A percentile compares a stretch with the other conserved stretches of the same genome.
Conservation (phyloP, 92 coral and sea anemone species). For the Bergia puertoricense region DNA sequence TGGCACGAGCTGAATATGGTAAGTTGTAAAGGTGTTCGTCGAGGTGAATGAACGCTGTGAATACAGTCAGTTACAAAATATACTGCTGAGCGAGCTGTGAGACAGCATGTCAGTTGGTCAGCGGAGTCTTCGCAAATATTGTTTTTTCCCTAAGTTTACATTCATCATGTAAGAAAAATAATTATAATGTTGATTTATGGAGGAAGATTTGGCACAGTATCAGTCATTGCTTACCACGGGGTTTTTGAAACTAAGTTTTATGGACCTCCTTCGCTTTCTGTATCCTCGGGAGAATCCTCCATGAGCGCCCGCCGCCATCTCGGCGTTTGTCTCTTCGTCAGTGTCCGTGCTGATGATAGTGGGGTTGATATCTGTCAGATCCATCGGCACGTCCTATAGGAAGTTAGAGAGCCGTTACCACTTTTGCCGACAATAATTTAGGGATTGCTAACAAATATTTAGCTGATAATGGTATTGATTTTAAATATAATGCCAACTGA, state of each 20-base stretch:
- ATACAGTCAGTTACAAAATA: too few species aligned
- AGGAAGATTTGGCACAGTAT: background rate
- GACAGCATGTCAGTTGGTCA: background rate
- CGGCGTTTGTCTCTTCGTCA: slow-evolving; percentile 72
- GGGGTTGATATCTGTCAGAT: slow-evolving; percentile 95
- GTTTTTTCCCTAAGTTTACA: background rate
- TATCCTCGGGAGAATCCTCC: slow-evolving; percentile 29
- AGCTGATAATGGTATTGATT: too few species aligned
- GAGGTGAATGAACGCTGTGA: too few species aligned
- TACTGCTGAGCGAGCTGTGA: background rate
- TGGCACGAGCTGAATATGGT: too few species aligned
- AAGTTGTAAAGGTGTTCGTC: too few species aligned
- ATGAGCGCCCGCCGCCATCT: slow-evolving; percentile 49
- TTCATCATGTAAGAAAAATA: background rate
- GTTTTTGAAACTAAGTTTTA: slow-evolving; percentile 80
- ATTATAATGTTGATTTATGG: background rate
- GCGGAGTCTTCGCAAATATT: background rate
- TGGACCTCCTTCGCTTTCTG: slow-evolving; percentile 61
- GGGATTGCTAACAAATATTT: background rate
- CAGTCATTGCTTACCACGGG: slow-evolving; percentile 87
- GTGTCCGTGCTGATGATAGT: slow-evolving; percentile 91
- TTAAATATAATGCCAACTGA: too few species aligned
- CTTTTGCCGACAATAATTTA: background rate
- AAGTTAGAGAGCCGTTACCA: too few species aligned
- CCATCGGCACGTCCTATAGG: slow-evolving; percentile 92